Base-by-base conservation (phyloP, 1,140 invertebrate species). In the Zaprionus inermis region DNA sequence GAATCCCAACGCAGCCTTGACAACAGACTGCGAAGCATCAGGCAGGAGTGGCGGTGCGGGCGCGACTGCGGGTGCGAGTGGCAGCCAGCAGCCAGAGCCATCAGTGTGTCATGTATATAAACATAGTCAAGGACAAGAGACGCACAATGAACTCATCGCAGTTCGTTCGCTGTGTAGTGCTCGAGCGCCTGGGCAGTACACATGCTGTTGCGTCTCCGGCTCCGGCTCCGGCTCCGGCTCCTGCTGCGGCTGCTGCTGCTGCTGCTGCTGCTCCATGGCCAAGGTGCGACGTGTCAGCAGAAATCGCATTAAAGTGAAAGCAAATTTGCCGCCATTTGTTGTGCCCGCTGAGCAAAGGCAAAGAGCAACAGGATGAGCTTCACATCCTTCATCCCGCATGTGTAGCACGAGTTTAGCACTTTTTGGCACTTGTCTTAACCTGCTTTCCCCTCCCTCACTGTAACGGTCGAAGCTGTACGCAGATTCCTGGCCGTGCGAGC, bases 261-360 rank as follows among this genome's bases (percentile, higher is more conserved):
- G 16, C 63, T 32, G 5, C 7, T 32, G 30, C 46, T 59, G 22
- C 34, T 24, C 59, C 30, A 32, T 14, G 65, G 44, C 56, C 64
- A 76, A 76, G 73, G 73, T 76, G 73, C 61, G 73, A 76, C 56
- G 56, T 72, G 73, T 76, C 73, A 76, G 73, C 73, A 76, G 56
- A 76, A 72, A 76, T 72, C 73, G 49, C 69, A 76, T 66, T 66
- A 66, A 76, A 72, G 69, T 66, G 60, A 72, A 76, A 66, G 69
- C 69, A 65, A 72, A 72, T 76, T 76, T 72, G 73, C 55, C 51
- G 58, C 52, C 59, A 58, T 34, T 72, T 66, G 46, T 36, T 55
- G 46, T 58, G 57, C 16, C 52, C 38, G 34, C 52, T 59, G 61
- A 77, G 38, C 38, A 6, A n/a, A 16, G 38, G n/a, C n/a, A 44